A percentile compares a stretch with the other conserved stretches of the same genome.
phyloP scores from a whole-genome alignment of 2,113 vertebrate species.

The Spea multiplicata region DNA sequence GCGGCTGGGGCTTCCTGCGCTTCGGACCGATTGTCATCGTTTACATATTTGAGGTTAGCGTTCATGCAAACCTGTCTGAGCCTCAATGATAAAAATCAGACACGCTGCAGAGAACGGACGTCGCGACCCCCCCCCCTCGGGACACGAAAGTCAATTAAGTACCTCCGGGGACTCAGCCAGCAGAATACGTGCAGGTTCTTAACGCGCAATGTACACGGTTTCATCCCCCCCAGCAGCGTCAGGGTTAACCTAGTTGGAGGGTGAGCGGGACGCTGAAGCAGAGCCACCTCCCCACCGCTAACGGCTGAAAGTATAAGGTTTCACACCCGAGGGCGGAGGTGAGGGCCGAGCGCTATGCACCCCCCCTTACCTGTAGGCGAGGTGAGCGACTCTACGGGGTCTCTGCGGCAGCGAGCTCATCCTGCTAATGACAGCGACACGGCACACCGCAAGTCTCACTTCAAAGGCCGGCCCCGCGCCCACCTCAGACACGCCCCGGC shows the following conservation, averaged over 20 bases:
- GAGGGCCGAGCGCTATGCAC: background rate
- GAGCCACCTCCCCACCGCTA: background rate
- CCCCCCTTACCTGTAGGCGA: background rate
- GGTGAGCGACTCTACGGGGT: background rate
- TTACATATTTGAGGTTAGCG: background rate
- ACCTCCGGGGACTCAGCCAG: no score
- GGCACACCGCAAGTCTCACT: background rate
- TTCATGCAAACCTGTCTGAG: no score
- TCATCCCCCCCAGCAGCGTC: no score
- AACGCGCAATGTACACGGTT: no score
- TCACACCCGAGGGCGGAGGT: background rate
- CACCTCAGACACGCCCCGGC: background rate
- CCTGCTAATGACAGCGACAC: conserved; percentile 2
- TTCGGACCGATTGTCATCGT: background rate
- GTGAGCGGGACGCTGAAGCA: background rate
- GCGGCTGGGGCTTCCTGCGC: background rate
- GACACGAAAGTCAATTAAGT: no score
- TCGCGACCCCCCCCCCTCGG: no score
- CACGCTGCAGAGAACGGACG: no score
- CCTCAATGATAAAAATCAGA: no score
- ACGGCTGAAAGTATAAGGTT: conserved; percentile 7
- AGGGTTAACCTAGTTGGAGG: no score
- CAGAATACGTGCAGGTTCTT: no score
- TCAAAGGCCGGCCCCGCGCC: background rate
- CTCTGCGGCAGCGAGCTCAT: conserved; percentile 1